These are phyloP conservation scores for Dinothrombium tinctorium DNA, from an alignment of 1,140 invertebrate species.

Conservation along the genomic window DNA sequence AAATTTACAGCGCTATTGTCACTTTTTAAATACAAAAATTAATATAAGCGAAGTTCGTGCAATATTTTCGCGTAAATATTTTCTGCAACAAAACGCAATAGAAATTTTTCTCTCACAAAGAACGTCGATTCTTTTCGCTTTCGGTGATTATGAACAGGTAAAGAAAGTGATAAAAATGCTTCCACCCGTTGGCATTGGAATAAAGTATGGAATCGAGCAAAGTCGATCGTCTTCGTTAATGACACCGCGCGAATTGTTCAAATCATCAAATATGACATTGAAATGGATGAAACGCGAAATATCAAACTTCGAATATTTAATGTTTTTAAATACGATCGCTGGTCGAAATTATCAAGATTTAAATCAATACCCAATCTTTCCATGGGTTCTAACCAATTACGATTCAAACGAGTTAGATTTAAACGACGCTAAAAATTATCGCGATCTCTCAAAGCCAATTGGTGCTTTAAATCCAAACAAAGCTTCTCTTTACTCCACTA, in stretches of 20 bases:
- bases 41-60: slow-evolving; percentile 93
- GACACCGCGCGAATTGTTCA: slow-evolving; percentile 89
- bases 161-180: slow-evolving; percentile 95
- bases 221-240: slow-evolving; percentile 82
- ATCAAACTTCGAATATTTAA: slow-evolving; percentile 83
- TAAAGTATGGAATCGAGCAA: slow-evolving; percentile 96
- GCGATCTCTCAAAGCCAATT: slow-evolving; percentile 95
- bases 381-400: slow-evolving; percentile 91
- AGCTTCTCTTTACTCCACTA: no score
- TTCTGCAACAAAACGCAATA: slow-evolving; percentile 87
- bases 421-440: slow-evolving; percentile 84
- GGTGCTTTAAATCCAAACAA: slow-evolving; percentile 86
- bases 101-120: slow-evolving; percentile 96
- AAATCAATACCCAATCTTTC: slow-evolving; percentile 94
- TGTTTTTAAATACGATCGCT: slow-evolving; percentile 93
- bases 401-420: slow-evolving; percentile 57
- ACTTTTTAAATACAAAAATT: slow-evolving; percentile 14
- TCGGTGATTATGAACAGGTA: slow-evolving; percentile 81
- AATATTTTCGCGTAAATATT: slow-evolving; percentile 84
- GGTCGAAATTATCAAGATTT: slow-evolving; percentile 87
- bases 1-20: slow-evolving; percentile 83
- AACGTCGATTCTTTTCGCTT: slow-evolving; percentile 96
- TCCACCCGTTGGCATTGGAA: slow-evolving; percentile 91
- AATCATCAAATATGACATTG: slow-evolving; percentile 96
- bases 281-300: slow-evolving; percentile 97